These are phyloP conservation scores for Dipodomys merriami DNA, from an alignment of 2,113 vertebrate genomes.

Conservation along the genomic window DNA sequence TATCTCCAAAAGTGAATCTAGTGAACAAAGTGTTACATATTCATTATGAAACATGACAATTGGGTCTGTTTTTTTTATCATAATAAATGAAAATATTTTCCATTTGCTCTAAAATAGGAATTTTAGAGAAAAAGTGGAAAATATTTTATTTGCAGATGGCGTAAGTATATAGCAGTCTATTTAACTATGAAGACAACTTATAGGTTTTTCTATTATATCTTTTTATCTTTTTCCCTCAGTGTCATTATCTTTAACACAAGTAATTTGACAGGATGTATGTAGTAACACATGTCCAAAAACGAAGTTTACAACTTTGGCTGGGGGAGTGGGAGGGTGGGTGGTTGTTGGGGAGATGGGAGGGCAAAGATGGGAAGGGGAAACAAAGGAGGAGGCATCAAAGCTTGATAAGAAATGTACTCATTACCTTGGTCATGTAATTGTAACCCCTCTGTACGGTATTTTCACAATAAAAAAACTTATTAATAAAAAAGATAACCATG, in stretches of 20 bases:
- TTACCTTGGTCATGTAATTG: too few species aligned
- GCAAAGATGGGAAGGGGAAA: too few species aligned
- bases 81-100: background rate
- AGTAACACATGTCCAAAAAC: background rate
- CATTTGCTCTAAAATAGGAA: background rate
- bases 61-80: background rate
- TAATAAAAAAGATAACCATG: background rate
- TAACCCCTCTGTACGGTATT: too few species aligned
- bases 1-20: background rate
- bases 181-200: background rate
- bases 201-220: background rate
- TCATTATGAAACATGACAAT: background rate
- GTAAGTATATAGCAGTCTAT: background rate
- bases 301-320: too few species aligned
- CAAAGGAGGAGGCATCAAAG: too few species aligned
- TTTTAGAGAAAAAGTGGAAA: background rate
- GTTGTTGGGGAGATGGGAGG: too few species aligned
- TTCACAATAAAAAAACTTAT: too few species aligned
- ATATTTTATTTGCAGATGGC: background rate
- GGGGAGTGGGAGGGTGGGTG: too few species aligned
- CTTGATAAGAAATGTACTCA: too few species aligned
- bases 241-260: background rate
- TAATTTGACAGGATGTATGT: background rate
- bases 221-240: background rate
- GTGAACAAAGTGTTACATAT: background rate